phyloP scores from a whole-genome alignment of 1,140 invertebrate genomes.

The Acyrthosiphon pisum region DNA sequence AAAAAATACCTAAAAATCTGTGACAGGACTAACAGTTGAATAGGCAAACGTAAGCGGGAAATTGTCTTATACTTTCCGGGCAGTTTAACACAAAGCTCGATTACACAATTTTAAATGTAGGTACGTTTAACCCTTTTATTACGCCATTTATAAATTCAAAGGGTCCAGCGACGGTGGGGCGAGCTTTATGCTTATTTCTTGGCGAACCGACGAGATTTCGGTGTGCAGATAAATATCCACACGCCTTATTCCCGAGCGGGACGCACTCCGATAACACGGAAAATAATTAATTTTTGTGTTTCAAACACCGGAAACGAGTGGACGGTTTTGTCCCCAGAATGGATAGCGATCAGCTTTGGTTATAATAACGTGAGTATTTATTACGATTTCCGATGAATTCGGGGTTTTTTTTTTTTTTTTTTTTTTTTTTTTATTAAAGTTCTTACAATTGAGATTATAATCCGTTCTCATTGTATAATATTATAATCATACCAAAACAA shows the following conservation, averaged over 20 bases:
- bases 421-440: not conserved
- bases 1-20: not conserved
- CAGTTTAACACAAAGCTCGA: slow-evolving; percentile 43
- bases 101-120: slow-evolving; percentile 49
- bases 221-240: not conserved
- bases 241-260: not conserved
- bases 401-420: not conserved
- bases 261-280: slow-evolving; percentile 7
- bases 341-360: not conserved
- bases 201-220: slow-evolving; percentile 28
- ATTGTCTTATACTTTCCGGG: slow-evolving; percentile 48
- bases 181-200: slow-evolving; percentile 47
- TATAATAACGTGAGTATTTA: not conserved
- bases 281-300: slow-evolving; percentile 47
- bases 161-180: not conserved
- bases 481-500: not conserved
- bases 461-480: not conserved
- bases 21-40: not conserved
- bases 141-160: slow-evolving; percentile 38
- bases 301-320: not conserved
- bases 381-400: not conserved
- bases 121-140: slow-evolving; percentile 50
- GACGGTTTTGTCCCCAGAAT: not conserved
- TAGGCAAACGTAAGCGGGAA: slow-evolving; percentile 34
- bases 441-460: not conserved